Evolutionary conservation across 2,797 vertebrate species (phyloP), one percentile per base, ranked within the genome.

Genomic region (Sebastes iracundus): DNA sequence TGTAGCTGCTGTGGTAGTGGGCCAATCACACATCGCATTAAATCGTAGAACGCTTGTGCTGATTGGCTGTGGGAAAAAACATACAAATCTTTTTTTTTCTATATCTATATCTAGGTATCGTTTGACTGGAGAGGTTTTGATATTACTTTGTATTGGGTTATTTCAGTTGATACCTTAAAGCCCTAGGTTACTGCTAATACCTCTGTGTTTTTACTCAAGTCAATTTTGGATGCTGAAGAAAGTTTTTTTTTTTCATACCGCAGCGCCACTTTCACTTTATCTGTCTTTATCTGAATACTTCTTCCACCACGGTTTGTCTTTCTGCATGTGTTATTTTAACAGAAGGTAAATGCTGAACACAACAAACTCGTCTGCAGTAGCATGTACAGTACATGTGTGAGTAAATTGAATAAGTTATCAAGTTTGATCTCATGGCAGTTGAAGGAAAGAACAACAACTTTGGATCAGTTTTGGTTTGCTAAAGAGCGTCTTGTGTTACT

Each of bases 391-490:
- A n/a, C 2, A 42, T 18, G 56, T 61, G 35, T 46, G 33, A 55
- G 13, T 52, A 20, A 28, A 53, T 0, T 25, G 23, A 28, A 28
- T 5, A 38, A 62, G 56, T 80, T 38, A 16, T 66, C 4, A 53
- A 49, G 62, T 32, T 55, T 70, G 60, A 77, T 55, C 8, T 49
- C 62, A 10, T 55, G 58, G 18, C 27, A 56, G 59, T n/a, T 7
- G 25, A 59, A 5, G 12, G 25, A 3, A 11, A 68, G 16, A 55
- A 14, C n/a, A 22, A 22, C 11, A n/a, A 63, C 62, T 60, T 60
- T 13, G 30, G 30, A 46, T 65, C 35, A 52, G 72, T 77, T 91
- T 85, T 61, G 59, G 72, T 63, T 72, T 73, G 66, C 68, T 72
- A 83, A 87, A 64, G 61, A 78, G 61, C 18, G 3, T 1, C 58